phyloP scores from a whole-genome alignment of 1,140 invertebrate genomes.

The Helicorthomorpha holstii region DNA sequence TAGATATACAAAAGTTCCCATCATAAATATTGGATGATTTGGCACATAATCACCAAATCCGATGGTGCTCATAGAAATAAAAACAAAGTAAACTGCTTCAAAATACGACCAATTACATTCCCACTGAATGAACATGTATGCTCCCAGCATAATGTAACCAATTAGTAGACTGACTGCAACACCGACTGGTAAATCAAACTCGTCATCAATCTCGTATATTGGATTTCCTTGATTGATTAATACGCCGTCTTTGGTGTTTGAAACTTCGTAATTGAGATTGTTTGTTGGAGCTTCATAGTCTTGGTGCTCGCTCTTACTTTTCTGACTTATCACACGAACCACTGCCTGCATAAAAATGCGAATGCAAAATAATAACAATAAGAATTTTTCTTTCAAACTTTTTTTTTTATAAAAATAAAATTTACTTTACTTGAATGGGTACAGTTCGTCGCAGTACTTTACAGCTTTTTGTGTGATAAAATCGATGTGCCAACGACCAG shows the following conservation, averaged over 20 bases:
- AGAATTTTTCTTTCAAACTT: neutral
- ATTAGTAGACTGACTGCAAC: constrained; percentile 64
- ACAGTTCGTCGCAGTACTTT: constrained; percentile 8
- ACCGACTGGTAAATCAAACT: constrained; percentile 80
- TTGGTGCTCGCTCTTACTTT: neutral
- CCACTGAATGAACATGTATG: constrained; percentile 45
- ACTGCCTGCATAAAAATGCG: constrained; percentile 47
- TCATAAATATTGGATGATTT: constrained; percentile 73
- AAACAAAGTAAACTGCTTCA: constrained; percentile 84
- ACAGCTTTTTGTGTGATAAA: constrained; percentile 72
- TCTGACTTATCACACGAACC: neutral
- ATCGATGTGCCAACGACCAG: constrained; percentile 72
- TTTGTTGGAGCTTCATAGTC: neutral
- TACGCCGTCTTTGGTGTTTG: constrained; percentile 32
- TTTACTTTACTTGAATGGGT: neutral
- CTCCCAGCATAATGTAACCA: constrained; percentile 64
- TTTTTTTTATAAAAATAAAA: neutral
- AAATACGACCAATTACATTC: constrained; percentile 63
- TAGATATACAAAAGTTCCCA: constrained; percentile 79
- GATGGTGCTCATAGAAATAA: constrained; percentile 86
- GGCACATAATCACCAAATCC: constrained; percentile 84
- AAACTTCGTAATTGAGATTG: too few relatives aligned
- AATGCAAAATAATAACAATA: neutral
- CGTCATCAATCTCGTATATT: constrained; percentile 50
- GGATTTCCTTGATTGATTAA: too few relatives aligned